phyloP scores from a whole-genome alignment of 2,888 invertebrate species.

The Ecliptopera silaceata region DNA sequence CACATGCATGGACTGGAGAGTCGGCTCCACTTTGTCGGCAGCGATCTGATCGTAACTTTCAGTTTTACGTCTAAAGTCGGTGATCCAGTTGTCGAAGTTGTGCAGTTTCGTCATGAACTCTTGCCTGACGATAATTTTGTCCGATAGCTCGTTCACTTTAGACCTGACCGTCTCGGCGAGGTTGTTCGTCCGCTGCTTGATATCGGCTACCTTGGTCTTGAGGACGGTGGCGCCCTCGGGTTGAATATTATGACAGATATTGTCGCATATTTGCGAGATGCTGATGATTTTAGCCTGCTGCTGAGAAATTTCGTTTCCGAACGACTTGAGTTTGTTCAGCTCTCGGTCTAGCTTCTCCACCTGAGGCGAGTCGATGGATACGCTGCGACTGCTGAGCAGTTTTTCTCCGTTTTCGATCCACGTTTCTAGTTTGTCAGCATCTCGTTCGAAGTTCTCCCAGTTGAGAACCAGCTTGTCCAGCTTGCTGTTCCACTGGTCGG shows the following conservation, averaged over 20 bases:
- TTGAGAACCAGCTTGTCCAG: conserved; percentile 89
- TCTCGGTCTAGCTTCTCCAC: conserved; percentile 90
- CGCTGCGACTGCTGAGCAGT: conserved; percentile 80
- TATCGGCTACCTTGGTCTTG: conserved; percentile 87
- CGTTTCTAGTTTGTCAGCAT: conserved; percentile 88
- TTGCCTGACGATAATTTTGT: conserved; percentile 91
- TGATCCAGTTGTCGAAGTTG: conserved; percentile 92
- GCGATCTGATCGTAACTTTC: conserved; percentile 91
- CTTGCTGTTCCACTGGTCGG: conserved; percentile 90
- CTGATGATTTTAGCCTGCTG: conserved; percentile 92
- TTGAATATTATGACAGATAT: conserved; percentile 89
- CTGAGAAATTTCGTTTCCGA: conserved; percentile 92
- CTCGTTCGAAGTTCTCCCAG: conserved; percentile 92
- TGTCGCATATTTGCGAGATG: conserved; percentile 90
- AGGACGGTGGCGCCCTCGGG: conserved; percentile 89
- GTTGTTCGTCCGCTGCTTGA: conserved; percentile 88
- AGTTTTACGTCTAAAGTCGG: conserved; percentile 87
- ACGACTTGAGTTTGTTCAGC: conserved; percentile 89
- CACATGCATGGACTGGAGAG: conserved; percentile 90
- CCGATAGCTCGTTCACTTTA: conserved; percentile 91
- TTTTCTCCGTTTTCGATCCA: conserved; percentile 90
- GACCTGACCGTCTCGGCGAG: conserved; percentile 89
- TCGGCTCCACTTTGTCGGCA: conserved; percentile 90
- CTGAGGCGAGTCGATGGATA: conserved; percentile 87
- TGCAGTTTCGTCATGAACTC: conserved; percentile 91